phyloP scores from a whole-genome alignment of 2,113 vertebrate species.

The Gasterosteus aculeatus region DNA sequence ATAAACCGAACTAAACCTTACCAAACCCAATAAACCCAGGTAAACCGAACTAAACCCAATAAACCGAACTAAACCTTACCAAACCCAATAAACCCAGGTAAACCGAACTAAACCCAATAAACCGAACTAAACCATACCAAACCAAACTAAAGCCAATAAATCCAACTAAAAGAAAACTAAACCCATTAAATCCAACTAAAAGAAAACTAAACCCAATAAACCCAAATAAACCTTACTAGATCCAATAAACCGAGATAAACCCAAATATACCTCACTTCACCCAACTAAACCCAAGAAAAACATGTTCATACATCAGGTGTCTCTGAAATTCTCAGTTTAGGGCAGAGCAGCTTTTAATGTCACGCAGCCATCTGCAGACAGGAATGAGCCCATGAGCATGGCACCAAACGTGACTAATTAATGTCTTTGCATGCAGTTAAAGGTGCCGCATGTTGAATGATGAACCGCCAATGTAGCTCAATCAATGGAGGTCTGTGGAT shows the following conservation, averaged over 20 bases:
- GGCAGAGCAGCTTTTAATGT: background rate
- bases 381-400: background rate
- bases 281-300: background rate
- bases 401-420: background rate
- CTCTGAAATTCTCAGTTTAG: background rate
- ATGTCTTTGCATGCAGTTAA: background rate
- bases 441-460: background rate
- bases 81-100: slow-evolving; percentile 70
- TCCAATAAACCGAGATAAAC: too few relatives aligned
- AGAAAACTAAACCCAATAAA: too few relatives aligned
- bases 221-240: too few relatives aligned
- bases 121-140: background rate
- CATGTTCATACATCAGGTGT: background rate
- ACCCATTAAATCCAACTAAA: too few relatives aligned
- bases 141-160: background rate
- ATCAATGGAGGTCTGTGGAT: background rate
- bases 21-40: too few relatives aligned
- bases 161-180: too few relatives aligned
- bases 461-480: background rate
- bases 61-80: background rate
- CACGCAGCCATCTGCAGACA: background rate
- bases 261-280: too few relatives aligned
- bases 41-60: background rate
- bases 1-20: too few relatives aligned
- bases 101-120: background rate